phyloP scores from a whole-genome alignment of 2,888 invertebrate genomes.

The Coleophora deauratella region DNA sequence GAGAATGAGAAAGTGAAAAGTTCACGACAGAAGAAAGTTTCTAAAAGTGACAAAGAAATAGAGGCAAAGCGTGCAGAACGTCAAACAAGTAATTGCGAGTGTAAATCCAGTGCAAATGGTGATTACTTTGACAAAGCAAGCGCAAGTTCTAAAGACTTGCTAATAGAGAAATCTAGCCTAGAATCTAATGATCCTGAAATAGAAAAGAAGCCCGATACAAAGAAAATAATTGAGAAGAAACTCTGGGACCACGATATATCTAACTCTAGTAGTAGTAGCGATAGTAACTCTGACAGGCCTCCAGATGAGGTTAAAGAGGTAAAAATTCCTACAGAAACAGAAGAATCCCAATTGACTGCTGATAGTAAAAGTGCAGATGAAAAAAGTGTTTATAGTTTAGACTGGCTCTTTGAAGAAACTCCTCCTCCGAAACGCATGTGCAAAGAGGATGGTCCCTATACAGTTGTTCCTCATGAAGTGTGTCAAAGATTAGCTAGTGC shows the following conservation, averaged over 20 bases:
- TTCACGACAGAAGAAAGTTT: constrained; percentile 53
- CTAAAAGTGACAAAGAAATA: constrained; percentile 56
- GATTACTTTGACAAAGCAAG: constrained; percentile 77
- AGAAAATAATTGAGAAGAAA: constrained; percentile 47
- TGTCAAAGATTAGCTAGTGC: constrained; percentile 49
- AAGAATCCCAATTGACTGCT: constrained; percentile 47
- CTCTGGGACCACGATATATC: constrained; percentile 72
- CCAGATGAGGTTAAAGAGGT: constrained; percentile 33
- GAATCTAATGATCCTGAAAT: constrained; percentile 64
- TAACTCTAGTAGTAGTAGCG: constrained; percentile 75
- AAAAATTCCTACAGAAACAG: constrained; percentile 38
- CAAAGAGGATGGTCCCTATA: constrained; percentile 33
- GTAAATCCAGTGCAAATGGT: constrained; percentile 40
- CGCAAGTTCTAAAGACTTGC: constrained; percentile 81
- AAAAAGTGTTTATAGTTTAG: constrained; percentile 60
- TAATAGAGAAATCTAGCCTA: constrained; percentile 74
- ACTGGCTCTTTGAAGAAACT: constrained; percentile 64
- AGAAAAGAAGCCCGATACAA: constrained; percentile 37
- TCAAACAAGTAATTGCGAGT: constrained; percentile 38
- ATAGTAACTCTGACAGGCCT: constrained; percentile 55
- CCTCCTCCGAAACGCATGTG: constrained; percentile 27
- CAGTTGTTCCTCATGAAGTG: constrained; percentile 37
- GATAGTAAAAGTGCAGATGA: constrained; percentile 61
- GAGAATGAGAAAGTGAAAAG: constrained; percentile 58
- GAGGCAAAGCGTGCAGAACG: constrained; percentile 22